Evolutionary conservation across 2,888 invertebrate genomes (phyloP).

Genomic region (Drosophila incognita): DNA sequence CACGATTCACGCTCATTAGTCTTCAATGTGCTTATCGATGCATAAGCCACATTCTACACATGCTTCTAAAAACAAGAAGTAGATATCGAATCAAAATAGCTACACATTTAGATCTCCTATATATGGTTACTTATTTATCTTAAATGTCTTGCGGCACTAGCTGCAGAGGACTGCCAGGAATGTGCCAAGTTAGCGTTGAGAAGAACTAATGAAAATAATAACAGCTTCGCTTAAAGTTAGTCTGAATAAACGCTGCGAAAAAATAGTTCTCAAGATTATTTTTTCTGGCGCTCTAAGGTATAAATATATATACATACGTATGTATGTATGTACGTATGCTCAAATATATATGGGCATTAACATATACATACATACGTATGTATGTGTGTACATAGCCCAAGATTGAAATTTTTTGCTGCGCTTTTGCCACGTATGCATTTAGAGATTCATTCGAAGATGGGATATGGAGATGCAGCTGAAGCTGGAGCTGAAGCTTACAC

Average conservation of each 20-base stretch:
- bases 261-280: background rate
- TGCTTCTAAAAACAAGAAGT: background rate
- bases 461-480: background rate
- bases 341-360: background rate
- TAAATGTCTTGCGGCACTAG: background rate
- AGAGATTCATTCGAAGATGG: constrained; percentile 6
- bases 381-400: background rate
- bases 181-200: background rate
- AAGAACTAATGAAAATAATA: background rate
- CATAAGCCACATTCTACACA: background rate
- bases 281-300: background rate
- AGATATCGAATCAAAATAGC: background rate
- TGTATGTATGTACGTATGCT: background rate
- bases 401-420: background rate
- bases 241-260: background rate
- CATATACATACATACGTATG: background rate
- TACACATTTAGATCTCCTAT: background rate
- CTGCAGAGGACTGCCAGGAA: background rate
- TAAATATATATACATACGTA: background rate
- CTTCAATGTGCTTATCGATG: constrained; percentile 53
- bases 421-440: constrained; percentile 11
- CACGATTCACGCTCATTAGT: constrained; percentile 51
- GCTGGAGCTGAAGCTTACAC: constrained; percentile 32
- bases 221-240: background rate
- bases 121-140: background rate